phyloP scores from a whole-genome alignment of 2,113 vertebrate genomes.

The Phylloscopus trochiloides region DNA sequence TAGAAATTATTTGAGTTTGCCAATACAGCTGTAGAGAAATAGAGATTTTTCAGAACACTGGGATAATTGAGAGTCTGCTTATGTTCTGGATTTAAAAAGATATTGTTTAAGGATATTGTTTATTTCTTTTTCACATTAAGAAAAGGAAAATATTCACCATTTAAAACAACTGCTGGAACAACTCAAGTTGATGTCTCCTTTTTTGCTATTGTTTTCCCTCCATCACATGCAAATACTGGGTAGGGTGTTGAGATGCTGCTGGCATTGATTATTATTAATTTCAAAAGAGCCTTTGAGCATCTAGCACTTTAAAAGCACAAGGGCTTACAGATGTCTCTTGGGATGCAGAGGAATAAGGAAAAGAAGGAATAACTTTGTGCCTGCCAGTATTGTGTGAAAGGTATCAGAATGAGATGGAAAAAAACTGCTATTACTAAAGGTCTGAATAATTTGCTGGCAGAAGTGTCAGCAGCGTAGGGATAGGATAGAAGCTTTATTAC shows the following conservation, averaged over 20 bases:
- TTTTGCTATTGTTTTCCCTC: conserved; percentile 61
- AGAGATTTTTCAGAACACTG: conserved; percentile 23
- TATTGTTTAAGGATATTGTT: conserved; percentile 52
- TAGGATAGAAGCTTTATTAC: neutral
- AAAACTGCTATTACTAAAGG: neutral
- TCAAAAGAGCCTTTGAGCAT: conserved; percentile 59
- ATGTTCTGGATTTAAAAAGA: conserved; percentile 58
- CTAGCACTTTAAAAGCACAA: conserved; percentile 42
- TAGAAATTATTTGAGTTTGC: conserved; percentile 23
- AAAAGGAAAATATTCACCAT: conserved; percentile 56
- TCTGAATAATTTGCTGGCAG: conserved; percentile 23
- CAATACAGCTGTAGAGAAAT: neutral
- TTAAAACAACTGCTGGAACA: conserved; percentile 63
- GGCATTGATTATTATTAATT: conserved; percentile 63
- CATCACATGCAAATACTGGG: conserved; percentile 49
- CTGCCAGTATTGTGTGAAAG: conserved; percentile 63
- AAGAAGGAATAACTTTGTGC: conserved; percentile 33
- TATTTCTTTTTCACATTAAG: conserved; percentile 68
- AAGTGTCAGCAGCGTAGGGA: neutral
- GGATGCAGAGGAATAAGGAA: neutral
- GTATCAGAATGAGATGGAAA: conserved; percentile 36
- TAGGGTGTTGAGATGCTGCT: conserved; percentile 62
- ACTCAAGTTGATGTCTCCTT: conserved; percentile 56
- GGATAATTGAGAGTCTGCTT: conserved; percentile 58
- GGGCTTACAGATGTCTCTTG: conserved; percentile 46